Base-by-base conservation (phyloP, 1,140 invertebrate species). In the Nomia melanderi region DNA sequence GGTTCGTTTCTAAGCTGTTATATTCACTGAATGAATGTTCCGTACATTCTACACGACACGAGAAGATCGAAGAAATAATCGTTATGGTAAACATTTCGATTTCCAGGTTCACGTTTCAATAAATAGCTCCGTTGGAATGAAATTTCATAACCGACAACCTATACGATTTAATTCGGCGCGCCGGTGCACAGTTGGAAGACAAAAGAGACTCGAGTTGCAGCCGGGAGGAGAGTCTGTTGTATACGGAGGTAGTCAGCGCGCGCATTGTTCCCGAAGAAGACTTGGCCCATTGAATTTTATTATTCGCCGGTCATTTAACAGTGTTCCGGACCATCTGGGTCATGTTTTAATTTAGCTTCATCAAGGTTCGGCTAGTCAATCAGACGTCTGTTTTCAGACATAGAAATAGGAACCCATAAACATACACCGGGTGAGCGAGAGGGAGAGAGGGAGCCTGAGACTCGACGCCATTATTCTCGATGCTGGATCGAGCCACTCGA, bases 381-480 rank as follows among this genome's bases (percentile, higher is more conserved):
- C 70, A 69, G 36, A 44, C 64, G 81, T 82, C 80, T 83, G 81
- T 83, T 83, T 77, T 75, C 65, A 79, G 39, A 41, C 54, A 33
- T 82, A 83, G 80, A 82, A 83, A 82, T 83, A 83, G 79, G 65
- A 78, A 82, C 53, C 72, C 66, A 64, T 70, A 78, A 81, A 81
- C 70, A 60, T 56, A 25, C 41, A 3, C 41, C 41, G 1, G 17
- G 39, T 14, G 39, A 41, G 41, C 0, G 14, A 44, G 41, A 44
- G 41, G 14, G 63, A 39, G 56, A 50, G 25, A 41, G 14, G 14
- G n/a, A n/a, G 11, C 14, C 39, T 20, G 25, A 44, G 53, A 31
- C 64, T 50, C 60, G 47, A 31, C 59, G 47, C 60, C 71, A 63
- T 74, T 74, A 77, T 36, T 77, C 62, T 69, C 72, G 81, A 83